Conservation (phyloP, 2,113 vertebrate genomes). For the Anoplopoma fimbria region DNA sequence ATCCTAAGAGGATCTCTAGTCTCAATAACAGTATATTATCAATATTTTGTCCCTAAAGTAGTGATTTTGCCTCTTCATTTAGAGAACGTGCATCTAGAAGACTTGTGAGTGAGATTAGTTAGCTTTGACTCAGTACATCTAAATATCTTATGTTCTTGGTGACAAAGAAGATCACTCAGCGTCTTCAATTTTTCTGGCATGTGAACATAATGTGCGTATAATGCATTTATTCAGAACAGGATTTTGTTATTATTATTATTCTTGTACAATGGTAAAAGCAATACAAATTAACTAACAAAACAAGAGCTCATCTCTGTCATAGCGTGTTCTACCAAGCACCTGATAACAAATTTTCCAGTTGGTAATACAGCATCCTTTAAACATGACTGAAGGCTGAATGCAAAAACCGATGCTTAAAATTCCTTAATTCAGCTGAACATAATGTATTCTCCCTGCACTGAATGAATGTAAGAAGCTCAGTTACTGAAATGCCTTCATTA, state of each 20-base stretch:
- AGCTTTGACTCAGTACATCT: not conserved
- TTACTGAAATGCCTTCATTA: slow-evolving; percentile 65
- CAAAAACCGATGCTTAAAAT: slow-evolving; percentile 65
- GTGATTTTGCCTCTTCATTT: not conserved
- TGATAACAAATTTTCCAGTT: slow-evolving; percentile 58
- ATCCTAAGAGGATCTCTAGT: not conserved
- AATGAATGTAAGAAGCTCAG: slow-evolving; percentile 62
- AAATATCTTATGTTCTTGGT: not conserved
- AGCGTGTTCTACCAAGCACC: slow-evolving; percentile 38
- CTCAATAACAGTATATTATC: not conserved
- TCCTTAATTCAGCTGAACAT: slow-evolving; percentile 61
- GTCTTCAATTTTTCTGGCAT: not conserved
- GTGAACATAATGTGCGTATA: not conserved
- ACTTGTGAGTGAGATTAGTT: not conserved
- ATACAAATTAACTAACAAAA: slow-evolving; percentile 37
- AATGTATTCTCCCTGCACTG: slow-evolving; percentile 54
- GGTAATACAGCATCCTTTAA: slow-evolving; percentile 56
- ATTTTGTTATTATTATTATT: slow-evolving; percentile 9
- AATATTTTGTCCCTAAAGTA: not conserved
- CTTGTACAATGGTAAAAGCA: slow-evolving; percentile 39
- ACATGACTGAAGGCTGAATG: slow-evolving; percentile 67
- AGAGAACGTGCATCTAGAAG: not conserved
- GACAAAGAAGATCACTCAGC: not conserved
- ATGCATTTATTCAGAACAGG: not conserved
- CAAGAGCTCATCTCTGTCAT: slow-evolving; percentile 22